Evolutionary conservation across 2,888 invertebrate genomes (phyloP).

Genomic region (Chromoteleia sp.): DNA sequence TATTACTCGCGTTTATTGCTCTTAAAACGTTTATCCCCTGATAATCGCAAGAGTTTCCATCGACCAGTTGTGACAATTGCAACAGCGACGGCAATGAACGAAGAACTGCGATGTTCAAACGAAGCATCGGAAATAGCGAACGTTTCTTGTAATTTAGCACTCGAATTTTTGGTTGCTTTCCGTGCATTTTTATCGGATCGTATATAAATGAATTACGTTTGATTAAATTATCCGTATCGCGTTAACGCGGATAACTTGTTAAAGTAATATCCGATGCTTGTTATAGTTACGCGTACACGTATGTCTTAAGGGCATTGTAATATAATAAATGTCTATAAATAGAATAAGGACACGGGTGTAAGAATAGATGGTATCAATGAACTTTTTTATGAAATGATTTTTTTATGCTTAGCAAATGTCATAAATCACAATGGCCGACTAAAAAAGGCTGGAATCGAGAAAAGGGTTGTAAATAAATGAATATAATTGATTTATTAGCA

Average conservation of each 20-base stretch:
- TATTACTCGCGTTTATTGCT: constrained; percentile 29
- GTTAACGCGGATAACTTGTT: constrained; percentile 49
- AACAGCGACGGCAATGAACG: not conserved
- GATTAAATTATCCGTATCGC: constrained; percentile 40
- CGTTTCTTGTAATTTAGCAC: constrained; percentile 2
- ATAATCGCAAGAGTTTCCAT: constrained; percentile 5
- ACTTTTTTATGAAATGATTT: not conserved
- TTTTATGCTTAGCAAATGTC: not conserved
- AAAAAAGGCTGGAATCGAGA: not conserved
- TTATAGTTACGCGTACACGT: constrained; percentile 14
- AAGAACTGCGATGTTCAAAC: constrained; percentile 5
- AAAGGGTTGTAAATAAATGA: constrained; percentile 24
- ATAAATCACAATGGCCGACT: constrained; percentile 23
- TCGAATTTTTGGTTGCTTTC: not conserved
- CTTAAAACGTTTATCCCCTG: constrained; percentile 13
- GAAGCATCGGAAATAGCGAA: constrained; percentile 1
- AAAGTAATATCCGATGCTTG: constrained; percentile 25
- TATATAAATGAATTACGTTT: not conserved
- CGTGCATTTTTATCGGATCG: constrained; percentile 15
- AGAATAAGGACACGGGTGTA: constrained; percentile 40
- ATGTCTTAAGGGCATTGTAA: constrained; percentile 48
- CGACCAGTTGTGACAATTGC: constrained; percentile 18
- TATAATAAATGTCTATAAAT: constrained; percentile 53
- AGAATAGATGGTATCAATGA: constrained; percentile 31
- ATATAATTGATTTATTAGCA: constrained; percentile 50